Evolutionary conservation across 2,888 invertebrate species (phyloP).

Genomic region (Conus canariensis): DNA sequence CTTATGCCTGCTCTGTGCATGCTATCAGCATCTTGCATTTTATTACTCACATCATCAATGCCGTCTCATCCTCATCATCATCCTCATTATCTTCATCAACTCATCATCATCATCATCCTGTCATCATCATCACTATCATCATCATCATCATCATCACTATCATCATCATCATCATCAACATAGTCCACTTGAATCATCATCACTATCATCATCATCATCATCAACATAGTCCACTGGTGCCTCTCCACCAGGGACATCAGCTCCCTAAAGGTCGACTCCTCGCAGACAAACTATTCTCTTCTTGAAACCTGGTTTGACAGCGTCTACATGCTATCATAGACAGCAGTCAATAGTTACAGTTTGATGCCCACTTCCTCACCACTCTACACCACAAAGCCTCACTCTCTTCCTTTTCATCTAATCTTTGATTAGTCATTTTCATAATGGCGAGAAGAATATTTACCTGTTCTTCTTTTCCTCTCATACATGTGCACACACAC

Average conservation of each 20-base stretch:
- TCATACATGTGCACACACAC: neutral
- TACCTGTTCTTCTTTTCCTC: too few species aligned
- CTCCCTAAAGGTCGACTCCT: too few species aligned
- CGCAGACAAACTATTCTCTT: too few species aligned
- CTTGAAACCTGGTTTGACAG: too few species aligned
- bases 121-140: neutral
- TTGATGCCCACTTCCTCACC: too few species aligned
- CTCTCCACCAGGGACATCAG: too few species aligned
- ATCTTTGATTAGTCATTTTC: too few species aligned
- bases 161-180: neutral
- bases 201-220: neutral
- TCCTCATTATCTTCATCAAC: neutral
- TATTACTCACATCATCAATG: neutral
- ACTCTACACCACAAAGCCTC: too few species aligned
- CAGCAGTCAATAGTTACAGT: too few species aligned
- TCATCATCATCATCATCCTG: neutral
- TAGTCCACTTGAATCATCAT: neutral
- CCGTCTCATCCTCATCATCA: neutral
- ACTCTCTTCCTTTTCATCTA: too few species aligned
- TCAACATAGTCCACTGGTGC: neutral
- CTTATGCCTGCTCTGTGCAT: neutral
- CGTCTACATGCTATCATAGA: too few species aligned
- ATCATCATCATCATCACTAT: neutral
- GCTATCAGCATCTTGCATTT: neutral
- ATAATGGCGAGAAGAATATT: too few species aligned